Percentiles rank a stretch among this genome's conserved stretches.
Conservation (phyloP, 2,797 vertebrate genomes). For the Etheostoma perlongum region DNA sequence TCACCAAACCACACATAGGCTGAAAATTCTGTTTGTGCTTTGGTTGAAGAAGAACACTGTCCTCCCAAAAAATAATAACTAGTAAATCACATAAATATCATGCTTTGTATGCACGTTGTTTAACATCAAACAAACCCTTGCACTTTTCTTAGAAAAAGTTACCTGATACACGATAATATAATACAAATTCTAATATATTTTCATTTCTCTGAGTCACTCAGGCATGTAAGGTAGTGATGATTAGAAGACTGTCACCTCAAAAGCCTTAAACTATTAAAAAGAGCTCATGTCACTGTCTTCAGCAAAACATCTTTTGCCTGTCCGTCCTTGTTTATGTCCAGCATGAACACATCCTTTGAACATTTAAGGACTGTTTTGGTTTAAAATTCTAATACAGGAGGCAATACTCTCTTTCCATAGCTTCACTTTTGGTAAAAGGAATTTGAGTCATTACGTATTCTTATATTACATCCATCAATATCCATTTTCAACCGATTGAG, state of each 20-base stretch:
- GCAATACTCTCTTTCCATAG: background rate
- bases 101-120: background rate
- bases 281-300: background rate
- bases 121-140: background rate
- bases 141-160: background rate
- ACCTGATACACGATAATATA: background rate
- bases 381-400: background rate
- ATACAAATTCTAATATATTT: background rate
- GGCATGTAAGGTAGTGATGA: background rate
- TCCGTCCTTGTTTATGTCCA: background rate
- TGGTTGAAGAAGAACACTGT: too few relatives aligned
- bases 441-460: background rate
- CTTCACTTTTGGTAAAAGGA: background rate
- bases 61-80: background rate
- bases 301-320: background rate
- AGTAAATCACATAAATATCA: background rate
- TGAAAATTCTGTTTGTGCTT: too few relatives aligned
- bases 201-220: background rate
- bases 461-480: background rate
- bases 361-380: background rate
- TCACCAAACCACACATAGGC: too few relatives aligned
- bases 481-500: background rate
- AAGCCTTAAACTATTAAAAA: background rate
- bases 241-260: background rate
- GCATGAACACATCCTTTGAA: background rate